Conservation (phyloP, 1,140 invertebrate genomes). For the Ptiloglossa arizonensis region DNA sequence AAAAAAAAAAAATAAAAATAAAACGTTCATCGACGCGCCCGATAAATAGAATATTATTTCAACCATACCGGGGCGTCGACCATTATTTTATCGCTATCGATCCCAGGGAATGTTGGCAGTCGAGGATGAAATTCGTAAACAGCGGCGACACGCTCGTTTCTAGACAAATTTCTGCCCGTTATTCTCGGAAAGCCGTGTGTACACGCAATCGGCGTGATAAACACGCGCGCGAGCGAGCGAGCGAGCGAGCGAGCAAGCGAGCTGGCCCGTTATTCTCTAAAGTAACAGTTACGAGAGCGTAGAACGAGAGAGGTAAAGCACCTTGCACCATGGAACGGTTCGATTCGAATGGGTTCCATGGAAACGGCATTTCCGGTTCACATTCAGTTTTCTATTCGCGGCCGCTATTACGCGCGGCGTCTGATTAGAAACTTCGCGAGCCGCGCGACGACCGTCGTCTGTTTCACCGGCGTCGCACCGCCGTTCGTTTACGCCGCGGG, state of each 20-base stretch:
- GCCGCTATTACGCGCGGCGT: slow-evolving; percentile 69
- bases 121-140: background rate
- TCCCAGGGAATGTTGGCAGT: too few relatives aligned
- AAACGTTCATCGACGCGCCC: too few relatives aligned
- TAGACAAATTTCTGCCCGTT: slow-evolving; percentile 60
- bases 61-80: too few relatives aligned
- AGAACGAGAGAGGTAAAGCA: slow-evolving; percentile 46
- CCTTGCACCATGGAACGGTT: slow-evolving; percentile 58
- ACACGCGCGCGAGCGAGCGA: slow-evolving; percentile 39
- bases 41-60: too few relatives aligned
- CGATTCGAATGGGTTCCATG: slow-evolving; percentile 72
- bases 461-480: background rate
- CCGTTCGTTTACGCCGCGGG: too few relatives aligned
- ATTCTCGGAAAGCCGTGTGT: slow-evolving; percentile 42
- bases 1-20: too few relatives aligned
- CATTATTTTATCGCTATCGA: too few relatives aligned
- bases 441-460: background rate
- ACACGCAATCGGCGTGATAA: slow-evolving; percentile 57
- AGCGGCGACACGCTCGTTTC: background rate
- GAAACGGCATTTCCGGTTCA: slow-evolving; percentile 76
- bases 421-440: slow-evolving; percentile 70
- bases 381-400: slow-evolving; percentile 69
- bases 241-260: background rate
- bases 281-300: slow-evolving; percentile 68
- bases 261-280: slow-evolving; percentile 69